Evolutionary conservation across 2,797 vertebrate species (phyloP).

Genomic region (Xenentodon cancila): DNA sequence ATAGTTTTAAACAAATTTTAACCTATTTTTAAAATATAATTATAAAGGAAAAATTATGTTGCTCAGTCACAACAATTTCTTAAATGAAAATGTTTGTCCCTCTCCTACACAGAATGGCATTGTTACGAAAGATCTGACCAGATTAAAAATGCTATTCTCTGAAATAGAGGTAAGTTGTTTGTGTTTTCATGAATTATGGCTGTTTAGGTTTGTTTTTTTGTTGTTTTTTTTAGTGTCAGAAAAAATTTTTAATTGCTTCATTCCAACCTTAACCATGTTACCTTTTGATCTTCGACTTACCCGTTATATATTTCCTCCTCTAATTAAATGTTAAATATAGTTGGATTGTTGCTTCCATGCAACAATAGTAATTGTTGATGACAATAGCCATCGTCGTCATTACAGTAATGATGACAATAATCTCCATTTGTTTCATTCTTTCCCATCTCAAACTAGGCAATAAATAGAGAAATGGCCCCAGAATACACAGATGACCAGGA

Average conservation of each 20-base stretch:
- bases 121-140: slow-evolving; percentile 95
- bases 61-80: background rate
- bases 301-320: background rate
- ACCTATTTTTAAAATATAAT: background rate
- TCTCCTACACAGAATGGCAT: slow-evolving; percentile 89
- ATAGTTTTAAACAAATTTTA: background rate
- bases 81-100: background rate
- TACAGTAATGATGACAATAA: slow-evolving; percentile 16
- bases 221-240: slow-evolving; percentile 9
- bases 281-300: slow-evolving; percentile 1
- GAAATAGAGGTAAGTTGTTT: slow-evolving; percentile 91
- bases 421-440: background rate
- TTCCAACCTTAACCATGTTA: slow-evolving; percentile 23
- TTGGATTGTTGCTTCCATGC: background rate
- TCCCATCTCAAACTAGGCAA: slow-evolving; percentile 78
- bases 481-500: slow-evolving; percentile 91
- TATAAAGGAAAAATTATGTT: background rate
- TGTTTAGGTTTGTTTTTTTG: background rate
- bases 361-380: background rate
- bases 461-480: slow-evolving; percentile 86
- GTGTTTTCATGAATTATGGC: background rate
- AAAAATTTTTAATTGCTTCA: background rate
- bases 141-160: slow-evolving; percentile 94
- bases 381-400: too few species aligned
- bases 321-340: too few species aligned